Evolutionary conservation across 2,113 vertebrate genomes (phyloP).

Genomic region (Malurus cyaneus): DNA sequence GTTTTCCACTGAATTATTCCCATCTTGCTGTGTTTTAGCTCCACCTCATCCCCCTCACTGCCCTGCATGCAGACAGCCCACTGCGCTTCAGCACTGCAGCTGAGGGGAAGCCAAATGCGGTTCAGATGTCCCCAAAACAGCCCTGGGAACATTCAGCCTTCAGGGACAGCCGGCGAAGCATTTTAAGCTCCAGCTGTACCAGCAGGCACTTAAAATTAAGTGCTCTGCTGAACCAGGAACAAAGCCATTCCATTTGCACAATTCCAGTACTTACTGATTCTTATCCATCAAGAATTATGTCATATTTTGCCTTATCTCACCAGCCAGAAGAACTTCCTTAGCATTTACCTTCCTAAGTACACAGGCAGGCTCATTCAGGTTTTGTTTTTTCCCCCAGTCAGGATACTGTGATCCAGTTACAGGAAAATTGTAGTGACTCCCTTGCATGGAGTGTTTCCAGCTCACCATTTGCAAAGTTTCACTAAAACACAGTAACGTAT

Average conservation of each 20-base stretch:
- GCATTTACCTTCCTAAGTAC: neutral
- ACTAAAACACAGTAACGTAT: neutral
- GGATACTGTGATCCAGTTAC: neutral
- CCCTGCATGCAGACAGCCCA: neutral
- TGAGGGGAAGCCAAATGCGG: neutral
- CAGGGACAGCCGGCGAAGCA: neutral
- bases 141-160: neutral
- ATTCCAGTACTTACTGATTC: neutral
- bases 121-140: neutral
- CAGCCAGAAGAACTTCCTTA: constrained; percentile 20
- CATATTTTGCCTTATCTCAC: constrained; percentile 22
- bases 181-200: neutral
- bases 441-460: neutral
- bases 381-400: neutral
- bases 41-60: neutral
- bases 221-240: constrained; percentile 20
- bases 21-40: neutral
- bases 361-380: neutral
- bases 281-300: neutral
- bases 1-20: neutral
- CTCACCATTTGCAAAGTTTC: neutral
- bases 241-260: neutral
- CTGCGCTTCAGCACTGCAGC: neutral
- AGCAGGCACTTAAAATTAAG: neutral
- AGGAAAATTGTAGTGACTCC: neutral